Base-by-base conservation (phyloP, 2,888 invertebrate species). In the Tryphoninae sp. region DNA sequence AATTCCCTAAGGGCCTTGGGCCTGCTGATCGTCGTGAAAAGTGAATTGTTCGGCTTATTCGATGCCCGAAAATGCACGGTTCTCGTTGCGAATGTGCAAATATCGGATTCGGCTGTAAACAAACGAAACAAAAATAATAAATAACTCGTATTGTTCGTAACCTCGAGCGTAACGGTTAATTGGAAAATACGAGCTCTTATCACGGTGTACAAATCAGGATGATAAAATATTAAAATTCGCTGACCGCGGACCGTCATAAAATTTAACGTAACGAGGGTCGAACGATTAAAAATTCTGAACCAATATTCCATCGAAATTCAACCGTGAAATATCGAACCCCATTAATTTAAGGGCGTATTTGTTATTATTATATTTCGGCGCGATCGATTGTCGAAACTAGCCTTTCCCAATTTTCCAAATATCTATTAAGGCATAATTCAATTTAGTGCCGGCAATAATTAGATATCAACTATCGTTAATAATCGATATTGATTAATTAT, bases 81-180 rank as follows among this genome's bases (percentile, higher is more conserved):
- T 91, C 95, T 94, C 88, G 94, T 92, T 87, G 97, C 96, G 94
- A 97, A 98, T 91, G 96, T 95, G 90, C 96, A 96, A 93, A 98
- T 96, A 94, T 97, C 97, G 91, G 98, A 96, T 93, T 97, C 97
- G 92, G 98, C 98, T 98, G 95, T 71, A 8, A 33, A 61, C 59
- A 71, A 33, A 68, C 33, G 26, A 95, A 96, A 67, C 91, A 92
- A 92, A 91, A 87, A 84, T 33, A 74, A 68, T 51, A 26, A 76
- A 53, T 45, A 40, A 84, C 73, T 82, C 74, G 71, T 9, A 55
- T 16, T 16, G n/a, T 13, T 2, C 40, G 16, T 51, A 64, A 53
- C 26, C 11, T 58, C 58, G 58, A 69, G 23, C 42, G 42, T 33
- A 42, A 53, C 2, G 53, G 53, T 53, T 16, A 53, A 53, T 53